A percentile compares a stretch with the other conserved stretches of the same genome.
phyloP scores from a whole-genome alignment of 2,797 vertebrate genomes.

The Hoplostethus mediterraneus region DNA sequence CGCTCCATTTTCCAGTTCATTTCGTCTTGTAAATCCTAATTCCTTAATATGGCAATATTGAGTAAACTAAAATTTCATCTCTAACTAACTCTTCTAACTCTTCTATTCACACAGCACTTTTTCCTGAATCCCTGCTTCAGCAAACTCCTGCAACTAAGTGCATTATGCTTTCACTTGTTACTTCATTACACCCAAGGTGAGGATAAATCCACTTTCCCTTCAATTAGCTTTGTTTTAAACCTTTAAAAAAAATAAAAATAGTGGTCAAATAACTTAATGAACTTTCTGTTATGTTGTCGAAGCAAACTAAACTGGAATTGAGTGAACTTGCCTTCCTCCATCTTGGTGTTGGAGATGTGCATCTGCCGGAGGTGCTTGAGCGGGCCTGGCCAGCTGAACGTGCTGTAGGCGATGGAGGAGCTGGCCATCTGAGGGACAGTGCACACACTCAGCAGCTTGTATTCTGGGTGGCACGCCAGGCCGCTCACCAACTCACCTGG shows the following conservation, averaged over 20 bases:
- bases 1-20: no score
- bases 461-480: conserved; percentile 93
- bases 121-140: no score
- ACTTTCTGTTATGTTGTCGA: not conserved
- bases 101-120: no score
- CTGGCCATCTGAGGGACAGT: conserved; percentile 94
- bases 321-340: conserved; percentile 92
- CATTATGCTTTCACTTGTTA: not conserved
- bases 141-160: not conserved
- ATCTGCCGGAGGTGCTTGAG: conserved; percentile 96
- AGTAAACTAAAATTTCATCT: no score
- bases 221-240: no score
- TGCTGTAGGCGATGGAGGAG: conserved; percentile 89
- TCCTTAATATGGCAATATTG: no score
- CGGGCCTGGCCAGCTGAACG: conserved; percentile 92
- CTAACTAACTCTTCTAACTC: no score
- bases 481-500: conserved; percentile 91
- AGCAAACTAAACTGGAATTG: not conserved
- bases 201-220: no score
- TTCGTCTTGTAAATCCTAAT: no score
- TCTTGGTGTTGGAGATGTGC: conserved; percentile 93
- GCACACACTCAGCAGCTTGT: conserved; percentile 91
- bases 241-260: no score
- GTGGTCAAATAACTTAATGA: not conserved
- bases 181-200: no score